Evolutionary conservation across 2,797 vertebrate species (phyloP).

Genomic region (Scolopax bukidnonensis): DNA sequence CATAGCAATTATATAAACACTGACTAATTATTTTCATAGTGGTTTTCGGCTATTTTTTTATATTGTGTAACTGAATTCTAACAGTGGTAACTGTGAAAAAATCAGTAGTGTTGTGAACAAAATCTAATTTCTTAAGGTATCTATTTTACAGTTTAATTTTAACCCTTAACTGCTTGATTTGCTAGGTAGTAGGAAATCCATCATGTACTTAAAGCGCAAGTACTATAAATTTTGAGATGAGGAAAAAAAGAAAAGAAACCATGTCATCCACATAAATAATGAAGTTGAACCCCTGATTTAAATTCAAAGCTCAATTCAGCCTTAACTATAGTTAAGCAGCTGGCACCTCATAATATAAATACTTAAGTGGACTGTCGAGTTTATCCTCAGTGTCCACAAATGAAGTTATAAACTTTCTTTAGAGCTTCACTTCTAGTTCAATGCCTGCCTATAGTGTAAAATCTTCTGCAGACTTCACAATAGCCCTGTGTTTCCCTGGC

Average conservation of each 20-base stretch:
- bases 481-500: background rate
- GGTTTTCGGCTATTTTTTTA: background rate
- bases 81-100: background rate
- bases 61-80: background rate
- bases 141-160: background rate
- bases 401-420: constrained; percentile 11
- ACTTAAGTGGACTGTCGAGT: background rate
- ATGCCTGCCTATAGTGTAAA: background rate
- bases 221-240: background rate
- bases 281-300: background rate
- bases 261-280: background rate
- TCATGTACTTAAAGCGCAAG: background rate
- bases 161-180: background rate
- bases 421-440: constrained; percentile 22
- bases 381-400: constrained; percentile 45
- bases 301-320: constrained; percentile 5
- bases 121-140: background rate
- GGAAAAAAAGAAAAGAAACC: background rate
- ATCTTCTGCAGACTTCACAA: background rate
- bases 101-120: background rate
- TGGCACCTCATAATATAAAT: background rate
- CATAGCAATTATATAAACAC: background rate
- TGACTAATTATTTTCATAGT: background rate
- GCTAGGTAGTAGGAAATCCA: background rate
- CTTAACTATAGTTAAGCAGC: background rate